These are phyloP conservation scores for Rhagonycha fulva DNA, from an alignment of 2,888 invertebrate genomes.

Conservation along the genomic window DNA sequence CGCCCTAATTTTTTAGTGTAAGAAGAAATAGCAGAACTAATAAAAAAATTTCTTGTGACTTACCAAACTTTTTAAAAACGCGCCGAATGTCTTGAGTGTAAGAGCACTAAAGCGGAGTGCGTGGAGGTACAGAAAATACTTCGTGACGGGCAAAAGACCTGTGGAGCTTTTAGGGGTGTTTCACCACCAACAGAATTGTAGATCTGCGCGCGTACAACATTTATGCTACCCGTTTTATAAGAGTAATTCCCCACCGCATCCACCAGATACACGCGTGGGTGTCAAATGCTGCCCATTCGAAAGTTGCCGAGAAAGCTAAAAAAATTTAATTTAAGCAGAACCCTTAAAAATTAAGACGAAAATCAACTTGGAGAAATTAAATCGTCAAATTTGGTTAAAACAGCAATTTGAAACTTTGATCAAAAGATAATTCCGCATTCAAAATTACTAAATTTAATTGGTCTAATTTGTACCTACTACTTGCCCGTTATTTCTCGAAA, in stretches of 20 bases:
- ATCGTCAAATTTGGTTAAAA: background rate
- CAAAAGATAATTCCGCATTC: background rate
- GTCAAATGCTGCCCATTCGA: conserved; percentile 15
- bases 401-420: background rate
- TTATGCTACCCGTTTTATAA: conserved; percentile 35
- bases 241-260: conserved; percentile 32
- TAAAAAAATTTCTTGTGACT: background rate
- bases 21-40: too few species aligned
- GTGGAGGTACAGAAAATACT: conserved; percentile 3
- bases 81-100: background rate
- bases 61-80: conserved; percentile 4
- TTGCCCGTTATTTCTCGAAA: background rate
- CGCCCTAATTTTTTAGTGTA: too few species aligned
- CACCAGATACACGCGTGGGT: conserved; percentile 30
- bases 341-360: background rate
- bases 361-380: background rate
- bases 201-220: conserved; percentile 34
- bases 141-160: conserved; percentile 32
- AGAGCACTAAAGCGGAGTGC: conserved; percentile 2
- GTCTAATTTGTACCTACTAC: background rate
- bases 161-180: conserved; percentile 27
- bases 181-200: conserved; percentile 33
- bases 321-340: background rate
- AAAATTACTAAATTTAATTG: background rate
- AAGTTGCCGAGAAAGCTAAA: background rate